Conservation (phyloP, 2,888 invertebrate species). For the Sinodicranocentrus sp. region DNA sequence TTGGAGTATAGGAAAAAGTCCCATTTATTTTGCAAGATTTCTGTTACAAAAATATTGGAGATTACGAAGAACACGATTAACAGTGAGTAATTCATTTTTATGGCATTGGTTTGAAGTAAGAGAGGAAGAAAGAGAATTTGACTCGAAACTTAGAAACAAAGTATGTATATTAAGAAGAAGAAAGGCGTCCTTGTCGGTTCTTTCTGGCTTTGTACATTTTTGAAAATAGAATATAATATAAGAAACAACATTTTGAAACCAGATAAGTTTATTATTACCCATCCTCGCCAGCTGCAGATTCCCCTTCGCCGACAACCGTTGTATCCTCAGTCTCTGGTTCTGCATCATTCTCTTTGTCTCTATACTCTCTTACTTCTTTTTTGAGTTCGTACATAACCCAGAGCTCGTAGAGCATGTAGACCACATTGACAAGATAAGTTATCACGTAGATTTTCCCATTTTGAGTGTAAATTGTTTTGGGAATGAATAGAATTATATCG, state of each 20-base stretch:
- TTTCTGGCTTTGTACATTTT: conserved; percentile 17
- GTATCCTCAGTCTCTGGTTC: conserved; percentile 73
- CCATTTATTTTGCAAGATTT: background rate
- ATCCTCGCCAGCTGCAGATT: conserved; percentile 10
- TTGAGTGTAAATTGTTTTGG: conserved; percentile 71
- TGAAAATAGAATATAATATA: background rate
- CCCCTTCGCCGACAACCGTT: conserved; percentile 66
- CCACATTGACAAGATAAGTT: conserved; percentile 68
- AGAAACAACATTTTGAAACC: background rate
- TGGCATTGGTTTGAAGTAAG: background rate
- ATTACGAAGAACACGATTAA: conserved; percentile 20
- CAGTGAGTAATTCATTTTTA: background rate
- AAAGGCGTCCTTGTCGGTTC: conserved; percentile 14
- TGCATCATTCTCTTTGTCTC: conserved; percentile 52
- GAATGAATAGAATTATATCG: conserved; percentile 71
- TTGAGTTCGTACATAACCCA: conserved; percentile 67
- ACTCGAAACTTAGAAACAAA: background rate
- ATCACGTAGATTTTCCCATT: conserved; percentile 69
- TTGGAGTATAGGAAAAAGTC: background rate
- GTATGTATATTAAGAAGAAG: background rate
- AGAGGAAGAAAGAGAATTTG: conserved; percentile 12
- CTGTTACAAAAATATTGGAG: conserved; percentile 63
- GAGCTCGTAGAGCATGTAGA: conserved; percentile 71
- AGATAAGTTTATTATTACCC: background rate
- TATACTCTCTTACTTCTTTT: conserved; percentile 56